A percentile compares a stretch with the other conserved stretches of the same genome.
Conservation (phyloP, 30 jellyfish, hydroid and myxozoan genomes). For the Cassiopea xamachana region DNA sequence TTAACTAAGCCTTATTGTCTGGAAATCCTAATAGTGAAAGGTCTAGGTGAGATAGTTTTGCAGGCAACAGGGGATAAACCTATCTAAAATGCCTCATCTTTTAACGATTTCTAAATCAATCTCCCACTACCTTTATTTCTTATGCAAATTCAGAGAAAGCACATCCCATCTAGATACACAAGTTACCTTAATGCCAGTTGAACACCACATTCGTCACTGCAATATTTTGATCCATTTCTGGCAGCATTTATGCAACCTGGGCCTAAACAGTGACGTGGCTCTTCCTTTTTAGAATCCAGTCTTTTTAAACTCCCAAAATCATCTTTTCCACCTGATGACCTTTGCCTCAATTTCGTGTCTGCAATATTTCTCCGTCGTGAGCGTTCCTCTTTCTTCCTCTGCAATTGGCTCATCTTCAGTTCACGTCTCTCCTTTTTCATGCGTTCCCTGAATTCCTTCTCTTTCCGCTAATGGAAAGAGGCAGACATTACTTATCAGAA, state of each 20-base stretch:
- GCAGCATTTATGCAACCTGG: constrained; percentile 99
- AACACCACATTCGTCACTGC: constrained; percentile 97
- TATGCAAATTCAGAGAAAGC: background rate
- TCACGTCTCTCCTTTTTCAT: constrained; percentile 57
- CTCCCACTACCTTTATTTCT: too few species aligned
- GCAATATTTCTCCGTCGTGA: constrained; percentile 26
- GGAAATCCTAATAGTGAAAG: too few species aligned
- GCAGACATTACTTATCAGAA: too few species aligned
- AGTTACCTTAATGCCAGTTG: constrained; percentile 90
- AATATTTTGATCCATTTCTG: constrained; percentile 75
- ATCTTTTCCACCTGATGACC: constrained; percentile 25
- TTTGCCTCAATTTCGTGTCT: constrained; percentile 18
- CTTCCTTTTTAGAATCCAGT: constrained; percentile 61
- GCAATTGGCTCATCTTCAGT: constrained; percentile 19
- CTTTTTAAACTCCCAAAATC: constrained; percentile 50
- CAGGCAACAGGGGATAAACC: too few species aligned
- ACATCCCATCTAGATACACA: background rate
- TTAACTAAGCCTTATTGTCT: too few species aligned
- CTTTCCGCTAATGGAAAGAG: constrained; percentile 36
- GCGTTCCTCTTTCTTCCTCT: constrained; percentile 54
- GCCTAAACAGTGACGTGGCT: constrained; percentile 92
- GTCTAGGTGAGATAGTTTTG: too few species aligned
- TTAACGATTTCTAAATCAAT: too few species aligned
- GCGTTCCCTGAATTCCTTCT: constrained; percentile 47
- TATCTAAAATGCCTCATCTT: too few species aligned